Base-by-base conservation (phyloP, 2,888 invertebrate species). In the Blastobasis lacticolella region DNA sequence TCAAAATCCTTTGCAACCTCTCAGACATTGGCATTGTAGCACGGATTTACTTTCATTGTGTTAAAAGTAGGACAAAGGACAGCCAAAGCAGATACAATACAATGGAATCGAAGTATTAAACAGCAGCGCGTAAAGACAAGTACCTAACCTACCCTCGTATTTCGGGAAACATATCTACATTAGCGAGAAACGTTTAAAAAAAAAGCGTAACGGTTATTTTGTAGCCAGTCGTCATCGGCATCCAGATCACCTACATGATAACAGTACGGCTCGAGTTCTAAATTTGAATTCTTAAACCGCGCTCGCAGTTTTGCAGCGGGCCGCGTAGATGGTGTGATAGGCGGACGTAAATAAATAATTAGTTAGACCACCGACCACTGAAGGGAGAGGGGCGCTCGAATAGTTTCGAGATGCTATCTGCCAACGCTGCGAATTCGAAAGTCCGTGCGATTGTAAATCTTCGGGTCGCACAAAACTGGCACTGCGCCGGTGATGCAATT, bases 291-390 rank as follows among this genome's bases (percentile, higher is more conserved):
- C 70, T 81, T 81, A 81, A 81, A 78, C 69, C 66, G 62, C 61
- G 69, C 69, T 73, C 71, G 67, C 76, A 65, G 69, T 68, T 81
- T 81, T 79, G 82, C 83, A 76, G 77, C 80, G 74, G 73, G 75
- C 83, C 87, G 81, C 81, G 78, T 79, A 81, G 87, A 88, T 87
- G 78, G 78, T 71, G 71, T 80, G 87, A 88, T 88, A 88, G 74
- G 69, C 64, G 70, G 69, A 73, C 82, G 76, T 85, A 87, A 86
- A 86, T 87, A 87, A 85, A 88, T 87, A 88, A 87, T 88, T 86
- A 88, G 48, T 54, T 49, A 54, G 52, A 46, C 41, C 23, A 23
- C 23, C 23, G 23, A 23, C 23, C 23, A 23, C 23, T 23, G 54
- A 56, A 68, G 60, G 64, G 59, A 63, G 69, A 65, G 66, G 67